Conservation (phyloP, 2,888 invertebrate genomes). For the Coleophora flavipennella region DNA sequence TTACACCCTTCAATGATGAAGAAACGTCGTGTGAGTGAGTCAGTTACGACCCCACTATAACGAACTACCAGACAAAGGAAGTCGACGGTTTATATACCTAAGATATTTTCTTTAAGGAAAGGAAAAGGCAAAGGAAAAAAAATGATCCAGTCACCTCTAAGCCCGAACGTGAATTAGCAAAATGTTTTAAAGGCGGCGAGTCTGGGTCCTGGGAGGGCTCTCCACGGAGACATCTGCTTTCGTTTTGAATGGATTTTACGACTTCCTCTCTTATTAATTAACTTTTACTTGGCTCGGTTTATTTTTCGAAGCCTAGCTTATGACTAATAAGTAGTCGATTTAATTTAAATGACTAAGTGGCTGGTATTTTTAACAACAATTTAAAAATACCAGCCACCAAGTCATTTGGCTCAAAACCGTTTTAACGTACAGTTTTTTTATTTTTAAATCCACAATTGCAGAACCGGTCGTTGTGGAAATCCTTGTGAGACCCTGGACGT, state of each 20-base stretch:
- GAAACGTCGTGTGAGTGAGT: conserved; percentile 60
- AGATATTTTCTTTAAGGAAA: too few relatives aligned
- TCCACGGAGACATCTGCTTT: conserved; percentile 42
- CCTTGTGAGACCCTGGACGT: too few relatives aligned
- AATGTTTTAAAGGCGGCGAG: conserved; percentile 36
- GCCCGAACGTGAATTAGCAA: conserved; percentile 41
- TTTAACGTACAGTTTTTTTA: too few relatives aligned
- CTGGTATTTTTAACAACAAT: too few relatives aligned
- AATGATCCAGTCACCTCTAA: conserved; percentile 41
- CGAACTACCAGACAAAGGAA: too few relatives aligned
- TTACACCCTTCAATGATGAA: too few relatives aligned
- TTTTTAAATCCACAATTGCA: too few relatives aligned
- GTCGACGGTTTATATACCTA: too few relatives aligned
- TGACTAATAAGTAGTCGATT: conserved; percentile 14
- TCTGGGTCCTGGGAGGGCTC: conserved; percentile 32
- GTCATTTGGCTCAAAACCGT: too few relatives aligned
- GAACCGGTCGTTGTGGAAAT: too few relatives aligned
- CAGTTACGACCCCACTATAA: conserved; percentile 36
- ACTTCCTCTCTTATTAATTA: conserved; percentile 49
- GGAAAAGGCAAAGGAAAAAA: conserved; percentile 33
- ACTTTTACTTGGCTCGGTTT: conserved; percentile 33
- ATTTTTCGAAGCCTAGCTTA: conserved; percentile 22
- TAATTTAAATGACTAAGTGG: too few relatives aligned
- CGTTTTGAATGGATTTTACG: conserved; percentile 53
- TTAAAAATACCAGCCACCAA: too few relatives aligned